Evolutionary conservation across 2,113 vertebrate genomes (phyloP), one percentile per base, ranked within the genome.

Genomic region (Haemorhous mexicanus): DNA sequence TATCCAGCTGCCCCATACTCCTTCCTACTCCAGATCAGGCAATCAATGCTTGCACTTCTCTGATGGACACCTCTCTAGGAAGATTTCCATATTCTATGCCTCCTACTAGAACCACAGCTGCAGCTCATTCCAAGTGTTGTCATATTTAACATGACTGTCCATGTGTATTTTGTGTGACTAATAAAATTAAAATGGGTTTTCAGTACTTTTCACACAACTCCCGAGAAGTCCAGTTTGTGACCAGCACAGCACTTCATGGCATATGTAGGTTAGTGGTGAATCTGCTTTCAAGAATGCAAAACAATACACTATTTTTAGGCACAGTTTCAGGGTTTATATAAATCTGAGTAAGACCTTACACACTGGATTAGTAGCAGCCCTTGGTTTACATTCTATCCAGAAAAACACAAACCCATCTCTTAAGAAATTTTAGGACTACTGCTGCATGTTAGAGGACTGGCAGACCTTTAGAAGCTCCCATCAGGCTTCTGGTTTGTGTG

Each of bases 231-330:
- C 63, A 33, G 55, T 72, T 56, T 64, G 52, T 69, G 74, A 82
- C 30, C 49, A 81, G 56, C 58, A 56, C 1, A 75, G 17, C 27
- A 39, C 23, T 61, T 58, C 4, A 5, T 10, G 23, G 47, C 49
- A 53, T 41, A 83, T 6, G 19, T 46, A 79, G 30, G 39, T 46
- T 68, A 10, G 21, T 1, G 0, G 61, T 72, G 35, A 89, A 88
- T 86, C 83, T 88, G 68, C 59, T 92, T 75, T 64, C 76, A 88
- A 79, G 79, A 94, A 93, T 37, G 41, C 43, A 81, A 81, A 93
- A 37, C 41, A 78, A 26, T 37, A n/a, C 24, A 47, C 21, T 95
- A 64, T 83, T 80, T 89, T 92, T 84, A 93, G 61, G 68, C 5
- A 6, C 0, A 7, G 44, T 35, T 68, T 78, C 66, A 41, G 47